A percentile compares a stretch with the other conserved stretches of the same genome.
phyloP scores from a whole-genome alignment of 2,113 vertebrate species.

The Speoplatyrhinus poulsoni region DNA sequence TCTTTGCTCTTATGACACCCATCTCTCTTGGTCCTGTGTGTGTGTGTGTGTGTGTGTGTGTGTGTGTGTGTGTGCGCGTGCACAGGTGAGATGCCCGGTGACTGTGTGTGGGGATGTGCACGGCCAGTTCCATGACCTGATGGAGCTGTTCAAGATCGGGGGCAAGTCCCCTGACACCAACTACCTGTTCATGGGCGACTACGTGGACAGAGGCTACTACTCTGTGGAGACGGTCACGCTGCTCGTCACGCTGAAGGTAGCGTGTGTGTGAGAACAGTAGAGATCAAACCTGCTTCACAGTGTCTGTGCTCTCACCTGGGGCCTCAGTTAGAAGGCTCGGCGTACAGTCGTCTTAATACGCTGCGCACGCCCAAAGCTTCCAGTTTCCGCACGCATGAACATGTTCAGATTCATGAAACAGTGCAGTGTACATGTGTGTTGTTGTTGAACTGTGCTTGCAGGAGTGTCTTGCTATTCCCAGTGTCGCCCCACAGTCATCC shows the following conservation, averaged over 20 bases:
- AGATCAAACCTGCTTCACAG: no score
- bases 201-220: constrained; percentile 76
- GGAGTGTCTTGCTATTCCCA: no score
- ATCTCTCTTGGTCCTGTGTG: neutral
- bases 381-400: no score
- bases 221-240: constrained; percentile 77
- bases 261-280: neutral
- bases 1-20: neutral
- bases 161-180: constrained; percentile 77
- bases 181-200: constrained; percentile 79
- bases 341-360: no score
- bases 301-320: no score
- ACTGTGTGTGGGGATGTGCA: constrained; percentile 76
- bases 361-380: no score
- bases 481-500: no score
- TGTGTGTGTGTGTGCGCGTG: neutral
- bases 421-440: no score
- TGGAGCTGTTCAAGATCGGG: constrained; percentile 77
- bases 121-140: constrained; percentile 76
- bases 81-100: constrained; percentile 74
- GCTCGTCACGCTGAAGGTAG: constrained; percentile 75
- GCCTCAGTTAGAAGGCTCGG: no score
- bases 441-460: no score
- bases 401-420: no score
- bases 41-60: neutral